Conservation (phyloP, 2,888 invertebrate genomes). For the Troides oblongomaculatus region DNA sequence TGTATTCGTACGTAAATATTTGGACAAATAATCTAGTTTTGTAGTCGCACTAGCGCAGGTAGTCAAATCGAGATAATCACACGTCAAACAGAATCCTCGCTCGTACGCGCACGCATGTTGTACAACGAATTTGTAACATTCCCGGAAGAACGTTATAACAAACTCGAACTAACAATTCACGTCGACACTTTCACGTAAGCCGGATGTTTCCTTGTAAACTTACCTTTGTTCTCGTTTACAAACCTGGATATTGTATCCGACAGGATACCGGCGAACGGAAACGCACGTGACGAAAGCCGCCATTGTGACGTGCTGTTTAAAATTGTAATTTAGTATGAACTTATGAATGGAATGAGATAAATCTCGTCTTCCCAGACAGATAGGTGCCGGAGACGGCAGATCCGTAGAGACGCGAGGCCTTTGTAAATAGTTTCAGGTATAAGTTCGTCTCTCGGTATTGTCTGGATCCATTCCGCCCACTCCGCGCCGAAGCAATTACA, state of each 20-base stretch:
- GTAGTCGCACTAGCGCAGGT: conserved; percentile 53
- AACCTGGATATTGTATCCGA: conserved; percentile 54
- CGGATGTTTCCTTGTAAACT: conserved; percentile 75
- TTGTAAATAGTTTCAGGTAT: conserved; percentile 74
- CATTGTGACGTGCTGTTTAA: conserved; percentile 50
- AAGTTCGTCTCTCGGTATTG: conserved; percentile 62
- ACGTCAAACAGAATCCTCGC: conserved; percentile 23
- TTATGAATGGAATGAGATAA: conserved; percentile 45
- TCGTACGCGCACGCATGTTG: conserved; percentile 10
- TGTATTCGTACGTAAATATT: conserved; percentile 31
- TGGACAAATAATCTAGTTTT: conserved; percentile 59
- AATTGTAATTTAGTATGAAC: conserved; percentile 54
- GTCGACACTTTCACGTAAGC: conserved; percentile 51
- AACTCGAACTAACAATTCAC: conserved; percentile 26
- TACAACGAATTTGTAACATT: conserved; percentile 22
- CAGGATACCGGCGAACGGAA: conserved; percentile 64
- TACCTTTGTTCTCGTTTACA: conserved; percentile 54
- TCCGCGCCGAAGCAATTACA: conserved; percentile 67
- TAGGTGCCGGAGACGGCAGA: conserved; percentile 54
- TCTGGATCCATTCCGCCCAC: conserved; percentile 64
- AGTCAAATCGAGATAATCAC: conserved; percentile 36
- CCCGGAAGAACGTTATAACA: conserved; percentile 27
- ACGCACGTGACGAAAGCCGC: conserved; percentile 51
- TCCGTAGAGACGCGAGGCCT: conserved; percentile 52
- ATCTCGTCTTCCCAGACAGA: conserved; percentile 59